Percentiles rank a stretch among this genome's conserved stretches.
phyloP scores from a whole-genome alignment of 2,888 invertebrate genomes.

The Drosophila trichaetosa region DNA sequence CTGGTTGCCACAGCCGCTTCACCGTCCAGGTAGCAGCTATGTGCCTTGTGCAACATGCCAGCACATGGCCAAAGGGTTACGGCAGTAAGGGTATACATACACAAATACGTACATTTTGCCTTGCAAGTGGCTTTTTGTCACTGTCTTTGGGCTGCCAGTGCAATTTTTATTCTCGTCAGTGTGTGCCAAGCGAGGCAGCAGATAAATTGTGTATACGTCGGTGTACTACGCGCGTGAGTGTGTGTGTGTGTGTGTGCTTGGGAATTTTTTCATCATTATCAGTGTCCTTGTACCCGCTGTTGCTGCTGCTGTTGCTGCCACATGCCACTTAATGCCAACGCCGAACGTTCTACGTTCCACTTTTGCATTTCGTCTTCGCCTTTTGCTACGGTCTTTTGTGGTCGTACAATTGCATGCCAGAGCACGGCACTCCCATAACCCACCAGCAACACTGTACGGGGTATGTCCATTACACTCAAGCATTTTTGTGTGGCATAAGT shows the following conservation, averaged over 20 bases:
- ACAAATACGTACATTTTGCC: constrained; percentile 28
- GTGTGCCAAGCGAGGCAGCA: constrained; percentile 40
- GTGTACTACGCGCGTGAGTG: constrained; percentile 6
- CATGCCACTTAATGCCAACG: constrained; percentile 81
- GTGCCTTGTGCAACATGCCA: constrained; percentile 53
- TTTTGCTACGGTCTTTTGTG: constrained; percentile 58
- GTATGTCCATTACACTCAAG: constrained; percentile 74
- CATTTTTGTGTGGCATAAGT: constrained; percentile 77
- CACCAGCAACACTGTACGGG: constrained; percentile 21
- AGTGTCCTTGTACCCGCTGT: constrained; percentile 68
- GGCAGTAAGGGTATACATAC: constrained; percentile 1
- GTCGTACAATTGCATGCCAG: constrained; percentile 68
- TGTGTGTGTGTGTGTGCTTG: constrained; percentile 36
- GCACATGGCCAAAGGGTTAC: constrained; percentile 33
- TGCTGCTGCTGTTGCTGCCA: constrained; percentile 57
- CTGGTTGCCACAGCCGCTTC: constrained; percentile 30
- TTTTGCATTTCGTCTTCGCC: constrained; percentile 63
- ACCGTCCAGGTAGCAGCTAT: constrained; percentile 47
- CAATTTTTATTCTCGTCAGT: constrained; percentile 71
- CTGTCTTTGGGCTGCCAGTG: constrained; percentile 73
- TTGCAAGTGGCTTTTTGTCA: constrained; percentile 77
- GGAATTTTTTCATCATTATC: constrained; percentile 78
- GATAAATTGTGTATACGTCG: constrained; percentile 46
- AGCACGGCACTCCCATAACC: constrained; percentile 17
- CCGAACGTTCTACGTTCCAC: constrained; percentile 75